A percentile compares a stretch with the other conserved stretches of the same genome.
These are phyloP conservation scores for Misgurnus anguillicaudatus DNA, from an alignment of 2,113 vertebrate species.

Conservation along the genomic window DNA sequence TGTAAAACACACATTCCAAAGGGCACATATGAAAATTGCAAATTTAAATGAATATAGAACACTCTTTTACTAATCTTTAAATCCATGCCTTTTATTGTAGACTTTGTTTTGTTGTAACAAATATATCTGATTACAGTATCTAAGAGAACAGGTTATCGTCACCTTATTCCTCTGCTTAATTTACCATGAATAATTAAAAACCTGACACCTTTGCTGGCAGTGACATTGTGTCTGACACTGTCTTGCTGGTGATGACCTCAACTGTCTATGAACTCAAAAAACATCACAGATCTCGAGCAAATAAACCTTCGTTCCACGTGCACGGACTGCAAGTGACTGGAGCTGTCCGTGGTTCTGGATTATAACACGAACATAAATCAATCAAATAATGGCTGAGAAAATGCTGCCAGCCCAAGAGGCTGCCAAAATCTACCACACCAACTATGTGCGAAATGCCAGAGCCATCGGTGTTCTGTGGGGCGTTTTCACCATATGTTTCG, in stretches of 20 bases:
- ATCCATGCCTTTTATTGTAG: background rate
- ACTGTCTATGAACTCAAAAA: background rate
- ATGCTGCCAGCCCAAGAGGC: slow-evolving; percentile 93
- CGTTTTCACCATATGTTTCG: slow-evolving; percentile 93
- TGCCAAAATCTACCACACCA: slow-evolving; percentile 95
- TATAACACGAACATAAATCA: background rate
- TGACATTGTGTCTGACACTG: slow-evolving; percentile 38
- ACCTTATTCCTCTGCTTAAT: slow-evolving; percentile 45
- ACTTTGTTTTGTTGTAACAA: background rate
- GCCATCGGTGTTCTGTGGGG: slow-evolving; percentile 95
- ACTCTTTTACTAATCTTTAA: background rate
- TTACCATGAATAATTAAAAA: slow-evolving; percentile 60
- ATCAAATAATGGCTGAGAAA: slow-evolving; percentile 64
- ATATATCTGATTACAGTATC: slow-evolving; percentile 37
- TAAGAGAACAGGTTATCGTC: slow-evolving; percentile 40
- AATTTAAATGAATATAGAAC: background rate
- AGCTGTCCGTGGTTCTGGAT: background rate
- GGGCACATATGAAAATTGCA: background rate
- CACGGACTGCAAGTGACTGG: background rate
- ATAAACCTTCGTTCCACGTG: background rate
- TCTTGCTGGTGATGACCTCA: background rate
- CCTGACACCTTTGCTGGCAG: slow-evolving; percentile 54
- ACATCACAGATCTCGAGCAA: background rate
- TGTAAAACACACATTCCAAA: too few species aligned
- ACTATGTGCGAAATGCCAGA: slow-evolving; percentile 92